Evolutionary conservation across 2,888 invertebrate genomes (phyloP).

Genomic region (Parascotia fuliginaria): DNA sequence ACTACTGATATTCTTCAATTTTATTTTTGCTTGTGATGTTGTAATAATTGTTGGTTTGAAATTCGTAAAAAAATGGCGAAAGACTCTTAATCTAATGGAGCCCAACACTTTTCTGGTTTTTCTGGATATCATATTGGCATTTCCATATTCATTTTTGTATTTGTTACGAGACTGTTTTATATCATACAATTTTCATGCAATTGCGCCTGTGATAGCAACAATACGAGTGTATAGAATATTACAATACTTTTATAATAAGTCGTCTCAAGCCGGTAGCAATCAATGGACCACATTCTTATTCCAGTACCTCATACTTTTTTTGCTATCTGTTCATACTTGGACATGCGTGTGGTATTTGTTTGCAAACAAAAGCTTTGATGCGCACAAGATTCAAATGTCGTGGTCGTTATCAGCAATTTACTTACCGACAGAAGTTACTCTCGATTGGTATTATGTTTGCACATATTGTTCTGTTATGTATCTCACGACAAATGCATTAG

Average conservation of each 20-base stretch:
- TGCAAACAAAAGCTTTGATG: constrained; percentile 68
- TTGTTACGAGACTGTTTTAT: constrained; percentile 47
- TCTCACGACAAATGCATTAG: constrained; percentile 77
- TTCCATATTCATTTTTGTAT: constrained; percentile 72
- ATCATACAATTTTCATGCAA: constrained; percentile 60
- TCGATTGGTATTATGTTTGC: constrained; percentile 80
- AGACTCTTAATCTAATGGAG: constrained; percentile 77
- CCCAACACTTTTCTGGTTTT: constrained; percentile 65
- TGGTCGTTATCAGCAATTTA: constrained; percentile 71
- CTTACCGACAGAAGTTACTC: constrained; percentile 68
- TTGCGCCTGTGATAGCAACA: constrained; percentile 71
- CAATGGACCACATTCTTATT: constrained; percentile 80
- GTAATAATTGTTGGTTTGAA: constrained; percentile 69
- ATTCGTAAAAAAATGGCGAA: constrained; percentile 75
- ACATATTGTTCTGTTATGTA: constrained; percentile 79
- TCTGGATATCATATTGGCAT: constrained; percentile 66
- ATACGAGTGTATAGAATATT: constrained; percentile 74
- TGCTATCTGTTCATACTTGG: constrained; percentile 76
- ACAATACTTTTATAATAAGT: constrained; percentile 72
- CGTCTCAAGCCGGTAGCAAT: constrained; percentile 78
- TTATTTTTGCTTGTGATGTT: constrained; percentile 70
- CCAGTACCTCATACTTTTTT: constrained; percentile 77
- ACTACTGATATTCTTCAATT: constrained; percentile 62
- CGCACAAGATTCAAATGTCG: constrained; percentile 64
- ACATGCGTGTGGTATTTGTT: constrained; percentile 80